phyloP scores from a whole-genome alignment of 2,888 invertebrate species.

The Noctua comes region DNA sequence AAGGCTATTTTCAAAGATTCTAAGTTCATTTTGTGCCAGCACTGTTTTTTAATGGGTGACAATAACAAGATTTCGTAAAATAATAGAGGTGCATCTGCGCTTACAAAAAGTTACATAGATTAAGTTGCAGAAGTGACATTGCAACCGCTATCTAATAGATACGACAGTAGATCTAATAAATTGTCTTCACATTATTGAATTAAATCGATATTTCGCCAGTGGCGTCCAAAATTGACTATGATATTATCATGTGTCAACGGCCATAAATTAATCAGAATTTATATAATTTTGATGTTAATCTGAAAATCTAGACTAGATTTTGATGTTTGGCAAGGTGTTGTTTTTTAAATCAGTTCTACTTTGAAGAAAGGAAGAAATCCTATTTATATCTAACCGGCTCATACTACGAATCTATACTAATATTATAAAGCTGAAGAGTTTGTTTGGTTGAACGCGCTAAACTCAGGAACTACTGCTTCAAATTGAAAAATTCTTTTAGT shows the following conservation, averaged over 20 bases:
- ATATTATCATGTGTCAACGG: neutral
- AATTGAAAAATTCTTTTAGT: no score
- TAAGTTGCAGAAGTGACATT: conserved; percentile 28
- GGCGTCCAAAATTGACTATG: neutral
- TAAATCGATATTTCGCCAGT: conserved; percentile 13
- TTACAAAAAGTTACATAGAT: conserved; percentile 52
- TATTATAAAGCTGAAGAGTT: no score
- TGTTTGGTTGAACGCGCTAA: no score
- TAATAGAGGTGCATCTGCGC: conserved; percentile 48
- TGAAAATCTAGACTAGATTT: conserved; percentile 8
- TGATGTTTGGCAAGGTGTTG: conserved; percentile 1
- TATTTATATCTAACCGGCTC: neutral
- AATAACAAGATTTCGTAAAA: conserved; percentile 50
- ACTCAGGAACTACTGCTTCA: no score
- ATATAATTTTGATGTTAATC: conserved; percentile 24
- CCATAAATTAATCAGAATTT: conserved; percentile 1
- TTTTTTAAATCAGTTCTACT: neutral
- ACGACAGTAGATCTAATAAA: neutral
- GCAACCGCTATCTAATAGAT: neutral
- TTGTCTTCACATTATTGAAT: conserved; percentile 8
- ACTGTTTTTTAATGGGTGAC: conserved; percentile 37
- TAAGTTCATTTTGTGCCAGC: conserved; percentile 25
- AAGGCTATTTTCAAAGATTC: neutral
- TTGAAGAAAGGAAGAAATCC: neutral
- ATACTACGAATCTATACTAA: no score